Conservation (phyloP, 2,797 vertebrate species). For the Coluber constrictor region DNA sequence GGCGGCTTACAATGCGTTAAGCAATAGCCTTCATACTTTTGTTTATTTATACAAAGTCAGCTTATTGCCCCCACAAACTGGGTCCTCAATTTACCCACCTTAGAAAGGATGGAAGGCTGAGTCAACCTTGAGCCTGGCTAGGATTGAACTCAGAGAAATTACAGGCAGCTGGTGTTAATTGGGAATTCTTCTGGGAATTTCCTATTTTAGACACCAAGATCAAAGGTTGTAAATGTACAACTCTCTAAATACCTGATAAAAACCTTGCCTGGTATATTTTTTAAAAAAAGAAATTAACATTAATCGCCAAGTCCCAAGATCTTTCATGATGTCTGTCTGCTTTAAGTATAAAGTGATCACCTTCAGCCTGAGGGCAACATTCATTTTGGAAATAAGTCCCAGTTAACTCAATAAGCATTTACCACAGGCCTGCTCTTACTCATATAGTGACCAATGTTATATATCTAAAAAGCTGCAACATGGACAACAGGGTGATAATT, state of each 20-base stretch:
- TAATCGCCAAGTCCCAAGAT: background rate
- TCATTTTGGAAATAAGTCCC: background rate
- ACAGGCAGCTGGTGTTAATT: no score
- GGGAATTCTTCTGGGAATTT: background rate
- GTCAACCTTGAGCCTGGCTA: no score
- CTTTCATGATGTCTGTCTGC: background rate
- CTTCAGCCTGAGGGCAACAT: background rate
- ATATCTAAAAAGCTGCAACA: background rate
- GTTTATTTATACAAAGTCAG: no score
- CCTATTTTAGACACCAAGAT: accelerated
- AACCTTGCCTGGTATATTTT: background rate
- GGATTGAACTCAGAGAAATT: no score
- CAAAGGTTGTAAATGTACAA: background rate
- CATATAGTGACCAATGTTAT: background rate
- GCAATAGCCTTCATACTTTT: no score
- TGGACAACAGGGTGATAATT: background rate
- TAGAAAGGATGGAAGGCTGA: no score
- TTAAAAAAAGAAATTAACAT: background rate
- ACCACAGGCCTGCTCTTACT: background rate
- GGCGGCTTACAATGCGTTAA: no score
- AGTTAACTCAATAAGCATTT: background rate
- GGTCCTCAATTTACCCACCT: no score
- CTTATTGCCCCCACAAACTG: no score
- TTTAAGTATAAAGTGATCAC: background rate
- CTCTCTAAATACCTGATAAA: background rate